These are phyloP conservation scores for Ephestia elutella DNA, from an alignment of 1,140 invertebrate species.

Conservation along the genomic window DNA sequence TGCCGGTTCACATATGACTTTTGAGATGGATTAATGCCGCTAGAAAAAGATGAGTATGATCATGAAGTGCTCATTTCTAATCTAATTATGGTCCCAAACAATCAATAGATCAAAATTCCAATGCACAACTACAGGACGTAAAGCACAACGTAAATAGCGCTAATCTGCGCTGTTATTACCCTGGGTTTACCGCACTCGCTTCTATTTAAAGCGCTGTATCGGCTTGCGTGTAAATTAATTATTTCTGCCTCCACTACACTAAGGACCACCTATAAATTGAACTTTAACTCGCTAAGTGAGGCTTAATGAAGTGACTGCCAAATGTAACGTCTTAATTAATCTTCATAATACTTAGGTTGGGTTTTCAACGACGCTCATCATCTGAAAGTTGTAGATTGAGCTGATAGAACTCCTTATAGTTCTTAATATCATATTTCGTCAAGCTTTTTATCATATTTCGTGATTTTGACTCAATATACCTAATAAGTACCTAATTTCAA, in stretches of 20 bases:
- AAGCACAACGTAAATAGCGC: not conserved
- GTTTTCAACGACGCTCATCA: not conserved
- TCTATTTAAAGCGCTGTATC: conserved; percentile 13
- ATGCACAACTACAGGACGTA: too few relatives aligned
- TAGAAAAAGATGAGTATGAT: too few relatives aligned
- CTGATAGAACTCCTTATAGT: too few relatives aligned
- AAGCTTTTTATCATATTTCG: too few relatives aligned
- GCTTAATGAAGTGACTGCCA: not conserved
- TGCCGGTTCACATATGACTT: too few relatives aligned
- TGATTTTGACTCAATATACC: too few relatives aligned
- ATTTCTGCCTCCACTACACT: conserved; percentile 8
- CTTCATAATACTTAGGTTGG: not conserved
- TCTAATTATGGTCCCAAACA: too few relatives aligned
- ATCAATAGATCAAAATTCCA: too few relatives aligned
- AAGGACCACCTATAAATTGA: conserved; percentile 12
- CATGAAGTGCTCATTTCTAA: too few relatives aligned
- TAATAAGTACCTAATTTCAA: too few relatives aligned
- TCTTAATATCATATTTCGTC: too few relatives aligned
- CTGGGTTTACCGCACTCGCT: conserved; percentile 9
- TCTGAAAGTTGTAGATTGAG: not conserved
- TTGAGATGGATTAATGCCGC: too few relatives aligned
- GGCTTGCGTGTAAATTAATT: conserved; percentile 17
- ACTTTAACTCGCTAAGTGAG: conserved; percentile 3
- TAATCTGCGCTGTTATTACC: not conserved
- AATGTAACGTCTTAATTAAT: conserved; percentile 2